Evolutionary conservation across 2,888 invertebrate genomes (phyloP), one percentile per base, ranked within the genome.

Genomic region (Chromoteleia sp.): DNA sequence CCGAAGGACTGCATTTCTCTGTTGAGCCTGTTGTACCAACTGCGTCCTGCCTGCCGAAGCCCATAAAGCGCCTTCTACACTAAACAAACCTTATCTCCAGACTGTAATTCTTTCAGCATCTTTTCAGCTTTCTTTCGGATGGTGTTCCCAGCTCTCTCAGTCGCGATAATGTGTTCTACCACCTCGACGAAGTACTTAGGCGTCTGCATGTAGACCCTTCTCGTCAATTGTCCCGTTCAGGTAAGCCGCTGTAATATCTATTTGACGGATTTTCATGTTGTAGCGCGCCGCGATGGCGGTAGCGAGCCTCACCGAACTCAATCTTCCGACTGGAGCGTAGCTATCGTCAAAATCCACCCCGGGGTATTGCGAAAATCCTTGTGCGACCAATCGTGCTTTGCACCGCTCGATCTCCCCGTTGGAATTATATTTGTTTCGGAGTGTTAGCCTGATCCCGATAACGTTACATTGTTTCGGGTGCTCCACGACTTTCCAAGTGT

Each of bases 31-130:
- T 36, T 15, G 54, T 84, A 58, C 85, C 84, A 85, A 15, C 59
- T n/a, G 30, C 82, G 59, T 2, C 83, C 81, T 10, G 82, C 75
- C 21, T 83, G 82, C 12, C 45, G 48, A n/a, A 82, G 71, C 6
- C 77, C 83, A 30, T 85, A 85, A 2, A 84, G 43, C 0, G 83
- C 63, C 50, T 83, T 84, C 17, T 67, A 71, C 3, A 74, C 7
- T 8, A 52, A 25, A 17, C 74, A 74, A 0, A 81, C 75, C 39
- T 76, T 81, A 29, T 82, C 48, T 2, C 77, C 80, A 21, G 33
- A 10, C 0, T 45, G 12, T 8, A 75, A 19, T 52, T 77, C 45
- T 1, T 52, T 33, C n/a, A n/a, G n/a, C n/a, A n/a, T n/a, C n/a
- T n/a, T n/a, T n/a, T n/a, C 43, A 2, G 84, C 71, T 48, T 84